Evolutionary conservation across 64 coral and sea anemone species (phyloP).

Genomic region (Porites lutea): DNA sequence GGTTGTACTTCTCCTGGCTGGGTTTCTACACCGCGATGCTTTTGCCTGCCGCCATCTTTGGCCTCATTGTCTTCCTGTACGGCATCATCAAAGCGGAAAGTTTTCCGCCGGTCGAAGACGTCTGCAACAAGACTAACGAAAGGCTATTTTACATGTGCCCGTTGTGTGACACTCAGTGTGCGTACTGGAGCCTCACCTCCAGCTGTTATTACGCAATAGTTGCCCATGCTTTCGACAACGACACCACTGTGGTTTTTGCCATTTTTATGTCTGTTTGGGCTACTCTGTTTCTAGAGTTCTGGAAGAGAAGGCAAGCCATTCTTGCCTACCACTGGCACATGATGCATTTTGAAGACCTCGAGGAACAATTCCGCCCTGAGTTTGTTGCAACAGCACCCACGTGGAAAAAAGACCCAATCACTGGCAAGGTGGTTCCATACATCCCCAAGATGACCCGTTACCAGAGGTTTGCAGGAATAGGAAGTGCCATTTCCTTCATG

Average conservation of each 20-base stretch:
- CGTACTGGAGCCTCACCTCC: slow-evolving; percentile 77
- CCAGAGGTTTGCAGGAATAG: slow-evolving; percentile 77
- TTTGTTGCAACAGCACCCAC: slow-evolving; percentile 79
- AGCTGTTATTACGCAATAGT: slow-evolving; percentile 75
- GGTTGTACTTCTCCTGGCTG: slow-evolving; percentile 98
- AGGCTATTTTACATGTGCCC: slow-evolving; percentile 95
- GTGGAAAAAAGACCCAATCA: slow-evolving; percentile 72
- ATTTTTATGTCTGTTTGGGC: slow-evolving; percentile 99
- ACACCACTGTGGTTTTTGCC: slow-evolving; percentile 83
- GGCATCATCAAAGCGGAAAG: slow-evolving; percentile 58
- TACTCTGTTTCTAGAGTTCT: slow-evolving; percentile 95
- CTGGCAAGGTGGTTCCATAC: slow-evolving; percentile 85
- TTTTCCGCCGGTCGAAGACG: slow-evolving; percentile 83
- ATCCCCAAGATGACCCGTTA: slow-evolving; percentile 75
- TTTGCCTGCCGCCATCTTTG: slow-evolving; percentile 91
- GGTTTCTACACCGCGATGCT: slow-evolving; percentile 95
- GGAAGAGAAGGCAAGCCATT: slow-evolving; percentile 93
- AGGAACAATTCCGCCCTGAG: slow-evolving; percentile 93
- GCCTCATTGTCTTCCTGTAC: slow-evolving; percentile 88
- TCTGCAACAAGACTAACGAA: slow-evolving; percentile 91
- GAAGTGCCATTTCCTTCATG: slow-evolving; percentile 86
- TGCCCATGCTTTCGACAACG: slow-evolving; percentile 91
- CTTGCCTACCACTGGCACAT: slow-evolving; percentile 98
- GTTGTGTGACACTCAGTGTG: slow-evolving; percentile 90
- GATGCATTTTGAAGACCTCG: slow-evolving; percentile 86